Conservation (phyloP, 2,797 vertebrate genomes). For the Diglossa cyanea region DNA sequence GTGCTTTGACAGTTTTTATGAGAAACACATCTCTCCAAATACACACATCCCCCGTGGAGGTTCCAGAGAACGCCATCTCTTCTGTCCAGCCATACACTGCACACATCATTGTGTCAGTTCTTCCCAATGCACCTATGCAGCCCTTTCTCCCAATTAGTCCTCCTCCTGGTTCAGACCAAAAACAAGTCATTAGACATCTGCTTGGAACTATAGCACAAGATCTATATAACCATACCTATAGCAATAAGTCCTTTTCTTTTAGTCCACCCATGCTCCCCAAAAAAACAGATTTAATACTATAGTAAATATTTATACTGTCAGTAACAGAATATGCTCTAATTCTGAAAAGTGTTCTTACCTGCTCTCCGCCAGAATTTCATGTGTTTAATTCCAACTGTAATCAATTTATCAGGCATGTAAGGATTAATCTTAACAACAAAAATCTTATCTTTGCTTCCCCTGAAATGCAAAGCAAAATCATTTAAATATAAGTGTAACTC, state of each 20-base stretch:
- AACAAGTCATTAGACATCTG: background rate
- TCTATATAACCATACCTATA: background rate
- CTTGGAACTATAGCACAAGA: background rate
- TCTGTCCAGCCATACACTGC: constrained; percentile 97
- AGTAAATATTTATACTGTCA: background rate
- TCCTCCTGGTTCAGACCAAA: constrained; percentile 80
- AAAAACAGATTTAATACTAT: background rate
- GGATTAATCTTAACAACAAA: constrained; percentile 98
- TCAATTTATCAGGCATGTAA: constrained; percentile 93
- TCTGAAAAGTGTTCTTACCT: constrained; percentile 77
- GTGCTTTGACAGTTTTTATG: constrained; percentile 96
- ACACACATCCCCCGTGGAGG: constrained; percentile 93
- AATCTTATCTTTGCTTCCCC: constrained; percentile 98
- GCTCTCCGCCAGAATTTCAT: constrained; percentile 98
- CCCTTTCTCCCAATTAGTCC: constrained; percentile 95
- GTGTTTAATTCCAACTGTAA: constrained; percentile 97
- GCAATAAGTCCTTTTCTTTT: background rate
- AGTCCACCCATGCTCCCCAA: background rate
- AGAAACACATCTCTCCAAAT: constrained; percentile 98
- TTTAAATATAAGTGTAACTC: background rate
- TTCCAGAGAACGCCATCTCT: constrained; percentile 96
- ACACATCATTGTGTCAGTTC: constrained; percentile 97
- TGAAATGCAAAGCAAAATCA: constrained; percentile 75
- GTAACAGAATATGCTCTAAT: background rate
- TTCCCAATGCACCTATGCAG: constrained; percentile 82